Base-by-base conservation (phyloP, 1,140 invertebrate genomes). In the Mizuhopecten yessoensis region DNA sequence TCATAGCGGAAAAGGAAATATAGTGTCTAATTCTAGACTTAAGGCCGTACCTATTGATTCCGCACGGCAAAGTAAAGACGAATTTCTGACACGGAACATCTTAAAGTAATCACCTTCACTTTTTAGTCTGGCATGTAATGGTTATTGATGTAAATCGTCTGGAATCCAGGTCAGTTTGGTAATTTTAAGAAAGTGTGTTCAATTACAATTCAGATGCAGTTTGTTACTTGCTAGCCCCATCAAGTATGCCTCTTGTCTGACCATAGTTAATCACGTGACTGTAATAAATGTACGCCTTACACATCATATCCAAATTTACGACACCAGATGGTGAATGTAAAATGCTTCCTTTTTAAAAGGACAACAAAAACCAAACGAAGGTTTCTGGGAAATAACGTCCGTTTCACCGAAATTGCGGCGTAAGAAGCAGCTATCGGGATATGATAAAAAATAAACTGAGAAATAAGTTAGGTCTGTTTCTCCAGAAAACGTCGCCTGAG, bases 1-100 rank as follows among this genome's bases (percentile, higher is more conserved):
- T 75, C 57, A 75, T 75, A n/a, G 57, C 57, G 57, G 57, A 75
- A 75, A n/a, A 75, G 57, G n/a, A 75, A 75, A 75, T 75, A 2
- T 0, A 29, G 57, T 75, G 23, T 75, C 57, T 75, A 75, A 75
- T 75, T 75, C 57, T 29, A 75, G 57, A 75, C 57, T n/a, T 29
- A 75, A 75, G 57, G 57, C 9, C 57, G 57, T n/a, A n/a, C 29
- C 23, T 75, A 75, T 75, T 75, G 57, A 75, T 75, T 75, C 57
- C 57, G 57, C 2, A 9, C n/a, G 57, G 1, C n/a, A 75, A n/a
- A n/a, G 57, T 17, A 75, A 75, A 75, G 7, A n/a, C 57, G 23
- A n/a, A 75, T 17, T 29, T n/a, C 57, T 29, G 23, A 29, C 57
- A 17, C 29, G 0, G n/a, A n/a, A 29, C 57, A 75, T 75, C 57